phyloP scores from a whole-genome alignment of 2,797 vertebrate genomes.

The Sebastes hubbsi region DNA sequence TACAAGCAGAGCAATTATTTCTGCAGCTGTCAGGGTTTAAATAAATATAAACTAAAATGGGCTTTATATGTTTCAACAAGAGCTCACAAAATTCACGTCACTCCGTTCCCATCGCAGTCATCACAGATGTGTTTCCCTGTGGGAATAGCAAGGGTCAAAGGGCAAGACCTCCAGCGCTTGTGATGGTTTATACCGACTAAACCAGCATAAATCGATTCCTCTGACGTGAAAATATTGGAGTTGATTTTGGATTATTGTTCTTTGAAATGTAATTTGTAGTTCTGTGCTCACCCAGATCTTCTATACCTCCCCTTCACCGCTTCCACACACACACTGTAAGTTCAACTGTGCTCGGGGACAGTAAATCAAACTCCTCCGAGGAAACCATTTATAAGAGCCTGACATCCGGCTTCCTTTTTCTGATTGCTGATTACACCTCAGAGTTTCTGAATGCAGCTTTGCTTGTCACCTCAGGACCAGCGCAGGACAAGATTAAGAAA shows the following conservation, averaged over 20 bases:
- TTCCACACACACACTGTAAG: slow-evolving; percentile 26
- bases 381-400: slow-evolving; percentile 70
- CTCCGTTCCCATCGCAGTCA: neutral
- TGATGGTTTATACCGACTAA: slow-evolving; percentile 10
- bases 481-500: slow-evolving; percentile 62
- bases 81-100: slow-evolving; percentile 9
- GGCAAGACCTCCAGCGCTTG: neutral
- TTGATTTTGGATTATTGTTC: slow-evolving; percentile 36
- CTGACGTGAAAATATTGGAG: neutral
- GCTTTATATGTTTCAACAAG: slow-evolving; percentile 22
- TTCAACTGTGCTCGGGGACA: slow-evolving; percentile 42
- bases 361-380: slow-evolving; percentile 74
- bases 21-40: slow-evolving; percentile 18
- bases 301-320: slow-evolving; percentile 7
- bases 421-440: slow-evolving; percentile 80
- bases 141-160: slow-evolving; percentile 13
- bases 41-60: slow-evolving; percentile 2
- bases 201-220: neutral
- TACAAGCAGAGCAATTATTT: neutral
- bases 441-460: slow-evolving; percentile 64
- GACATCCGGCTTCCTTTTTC: slow-evolving; percentile 74
- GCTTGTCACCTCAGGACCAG: slow-evolving; percentile 55
- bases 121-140: neutral
- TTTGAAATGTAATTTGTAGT: slow-evolving; percentile 54
- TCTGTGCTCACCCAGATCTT: slow-evolving; percentile 28